Percentiles rank a stretch among this genome's conserved stretches.
These are phyloP conservation scores for Brachionus asplanchnoidis DNA, from an alignment of 1,140 invertebrate species.

Conservation along the genomic window DNA sequence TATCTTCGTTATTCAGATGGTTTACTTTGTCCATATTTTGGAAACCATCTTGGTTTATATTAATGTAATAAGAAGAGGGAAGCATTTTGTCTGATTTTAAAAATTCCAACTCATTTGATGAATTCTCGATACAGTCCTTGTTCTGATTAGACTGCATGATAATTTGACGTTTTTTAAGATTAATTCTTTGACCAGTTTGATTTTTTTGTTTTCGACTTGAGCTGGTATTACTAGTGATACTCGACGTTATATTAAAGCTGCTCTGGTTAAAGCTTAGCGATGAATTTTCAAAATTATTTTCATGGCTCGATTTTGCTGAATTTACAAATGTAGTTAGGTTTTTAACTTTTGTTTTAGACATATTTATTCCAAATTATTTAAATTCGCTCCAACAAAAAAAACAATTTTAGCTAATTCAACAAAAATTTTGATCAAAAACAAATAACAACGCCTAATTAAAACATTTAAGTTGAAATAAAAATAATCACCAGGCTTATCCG, in stretches of 20 bases:
- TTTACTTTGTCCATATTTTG: constrained; percentile 14
- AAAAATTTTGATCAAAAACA: background rate
- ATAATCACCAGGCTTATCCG: background rate
- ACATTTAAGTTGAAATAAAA: background rate
- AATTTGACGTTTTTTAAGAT: background rate
- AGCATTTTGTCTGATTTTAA: background rate
- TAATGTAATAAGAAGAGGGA: constrained; percentile 17
- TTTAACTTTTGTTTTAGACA: constrained; percentile 31
- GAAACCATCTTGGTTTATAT: constrained; percentile 16
- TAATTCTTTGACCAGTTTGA: background rate
- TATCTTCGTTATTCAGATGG: constrained; percentile 11
- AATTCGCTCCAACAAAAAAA: background rate
- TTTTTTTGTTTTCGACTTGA: background rate
- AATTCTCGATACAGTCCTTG: background rate
- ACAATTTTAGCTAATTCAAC: background rate
- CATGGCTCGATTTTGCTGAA: background rate
- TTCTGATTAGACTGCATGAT: background rate
- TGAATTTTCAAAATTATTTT: constrained; percentile 18
- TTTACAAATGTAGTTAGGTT: background rate
- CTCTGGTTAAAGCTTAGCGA: constrained; percentile 6
- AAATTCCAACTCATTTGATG: background rate
- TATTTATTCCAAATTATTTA: background rate
- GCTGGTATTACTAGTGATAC: background rate
- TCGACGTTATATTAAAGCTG: background rate
- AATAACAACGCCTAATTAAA: background rate